Conservation (phyloP, 2,113 vertebrate genomes). For the Ornithorhynchus anatinus region DNA sequence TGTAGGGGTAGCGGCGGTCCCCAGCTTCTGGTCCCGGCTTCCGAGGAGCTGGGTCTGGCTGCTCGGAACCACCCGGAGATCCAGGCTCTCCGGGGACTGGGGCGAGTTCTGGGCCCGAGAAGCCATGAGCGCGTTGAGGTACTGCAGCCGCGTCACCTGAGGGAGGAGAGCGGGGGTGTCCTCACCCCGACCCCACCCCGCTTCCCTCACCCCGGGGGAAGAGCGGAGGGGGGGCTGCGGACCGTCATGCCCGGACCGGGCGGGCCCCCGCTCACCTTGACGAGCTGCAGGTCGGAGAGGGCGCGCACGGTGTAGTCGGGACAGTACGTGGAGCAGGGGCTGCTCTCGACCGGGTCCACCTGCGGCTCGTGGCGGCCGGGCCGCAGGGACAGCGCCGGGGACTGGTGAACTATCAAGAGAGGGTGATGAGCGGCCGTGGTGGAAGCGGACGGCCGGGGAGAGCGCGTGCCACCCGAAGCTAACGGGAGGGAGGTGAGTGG, state of each 20-base stretch:
- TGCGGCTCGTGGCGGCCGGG: constrained; percentile 72
- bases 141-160: constrained; percentile 87
- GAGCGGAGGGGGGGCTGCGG: too few species aligned
- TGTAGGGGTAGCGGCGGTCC: neutral
- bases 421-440: neutral
- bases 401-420: constrained; percentile 77
- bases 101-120: constrained; percentile 71
- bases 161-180: neutral
- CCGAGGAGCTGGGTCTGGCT: constrained; percentile 86
- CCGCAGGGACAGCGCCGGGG: constrained; percentile 78
- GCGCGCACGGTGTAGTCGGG: constrained; percentile 93
- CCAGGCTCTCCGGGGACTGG: constrained; percentile 75
- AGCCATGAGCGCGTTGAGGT: constrained; percentile 86
- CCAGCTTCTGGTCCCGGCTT: rapidly evolving
- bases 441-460: too few species aligned
- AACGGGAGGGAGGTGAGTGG: neutral
- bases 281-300: constrained; percentile 88
- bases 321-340: constrained; percentile 76
- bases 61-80: constrained; percentile 81
- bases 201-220: too few species aligned
- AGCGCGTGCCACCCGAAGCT: too few species aligned
- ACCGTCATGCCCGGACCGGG: too few species aligned
- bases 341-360: constrained; percentile 72
- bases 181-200: too few species aligned
- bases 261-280: constrained; percentile 71